Evolutionary conservation across 35 echinoderm and acorn worm species (phyloP), one percentile per base, ranked within the genome.

Genomic region (Apostichopus japonicus): DNA sequence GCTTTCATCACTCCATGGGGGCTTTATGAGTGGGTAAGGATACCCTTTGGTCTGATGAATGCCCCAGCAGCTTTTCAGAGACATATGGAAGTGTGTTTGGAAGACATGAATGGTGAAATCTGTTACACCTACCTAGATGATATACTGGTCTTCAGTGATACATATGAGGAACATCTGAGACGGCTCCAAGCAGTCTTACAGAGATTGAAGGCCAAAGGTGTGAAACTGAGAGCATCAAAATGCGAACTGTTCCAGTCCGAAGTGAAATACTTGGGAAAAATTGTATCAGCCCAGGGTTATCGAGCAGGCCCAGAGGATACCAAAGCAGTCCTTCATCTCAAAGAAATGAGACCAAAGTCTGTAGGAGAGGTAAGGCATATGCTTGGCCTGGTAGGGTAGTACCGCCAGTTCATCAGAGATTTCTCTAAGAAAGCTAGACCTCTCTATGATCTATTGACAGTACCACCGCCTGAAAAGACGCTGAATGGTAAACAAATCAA

Each of bases 31-130:
- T n/a, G n/a, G n/a, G n/a, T n/a, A n/a, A n/a, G n/a, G 55, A 83
- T 92, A 55, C 91, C 91, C 0, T 92, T 92, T 54, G 79, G 91
- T 5, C 63, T 90, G 4, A 90, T 55, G 44, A 90, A 90, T 11
- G 90, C 90, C 10, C 90, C 90, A 25, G 73, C 72, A 3, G 90
- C 58, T 33, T 92, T 56, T 76, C 90, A 92, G 70, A 78, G 90
- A 54, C 17, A 53, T 55, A 92, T 92, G 91, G 91, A 82, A 77
- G 59, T 19, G n/a, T n/a, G n/a, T n/a, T n/a, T n/a, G n/a, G n/a
- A n/a, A n/a, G n/a, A n/a, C n/a, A n/a, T n/a, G n/a, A n/a, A n/a
- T n/a, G n/a, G n/a, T n/a, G n/a, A n/a, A n/a, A n/a, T n/a, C n/a
- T n/a, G n/a, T n/a, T n/a, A n/a, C n/a, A n/a, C n/a, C n/a, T n/a